phyloP scores from a whole-genome alignment of 2,113 vertebrate genomes.

The Sakesphorus luctuosus region DNA sequence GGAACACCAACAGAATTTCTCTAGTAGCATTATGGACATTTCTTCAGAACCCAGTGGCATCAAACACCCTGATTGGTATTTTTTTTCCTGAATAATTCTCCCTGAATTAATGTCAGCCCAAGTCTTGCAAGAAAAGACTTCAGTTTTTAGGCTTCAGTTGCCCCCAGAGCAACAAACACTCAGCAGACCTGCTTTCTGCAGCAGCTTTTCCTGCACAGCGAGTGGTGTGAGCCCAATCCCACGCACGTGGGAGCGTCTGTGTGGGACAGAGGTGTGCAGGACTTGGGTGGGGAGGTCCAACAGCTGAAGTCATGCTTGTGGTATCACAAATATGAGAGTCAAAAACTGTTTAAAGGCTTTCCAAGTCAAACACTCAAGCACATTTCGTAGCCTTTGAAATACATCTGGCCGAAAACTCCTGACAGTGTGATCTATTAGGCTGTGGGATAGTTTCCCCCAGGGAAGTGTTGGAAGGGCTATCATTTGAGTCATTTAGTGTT shows the following conservation, averaged over 20 bases:
- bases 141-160: not conserved
- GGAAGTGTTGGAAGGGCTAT: conserved; percentile 61
- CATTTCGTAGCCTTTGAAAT: conserved; percentile 55
- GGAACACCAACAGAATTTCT: not conserved
- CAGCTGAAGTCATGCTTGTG: conserved; percentile 34
- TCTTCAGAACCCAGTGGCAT: not conserved
- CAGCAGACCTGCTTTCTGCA: not conserved
- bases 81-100: not conserved
- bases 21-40: not conserved
- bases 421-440: conserved; percentile 59
- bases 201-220: not conserved
- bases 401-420: conserved; percentile 58
- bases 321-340: conserved; percentile 9
- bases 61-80: not conserved
- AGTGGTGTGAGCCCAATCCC: not conserved
- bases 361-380: conserved; percentile 28
- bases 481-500: conserved; percentile 47
- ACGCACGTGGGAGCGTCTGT: rapidly evolving
- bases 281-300: not conserved
- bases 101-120: not conserved
- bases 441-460: conserved; percentile 43
- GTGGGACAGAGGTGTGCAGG: not conserved
- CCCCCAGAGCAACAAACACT: not conserved
- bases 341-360: conserved; percentile 31
- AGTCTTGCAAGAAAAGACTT: not conserved